Base-by-base conservation (phyloP, 2,113 vertebrate genomes). In the Microtus richardsoni region DNA sequence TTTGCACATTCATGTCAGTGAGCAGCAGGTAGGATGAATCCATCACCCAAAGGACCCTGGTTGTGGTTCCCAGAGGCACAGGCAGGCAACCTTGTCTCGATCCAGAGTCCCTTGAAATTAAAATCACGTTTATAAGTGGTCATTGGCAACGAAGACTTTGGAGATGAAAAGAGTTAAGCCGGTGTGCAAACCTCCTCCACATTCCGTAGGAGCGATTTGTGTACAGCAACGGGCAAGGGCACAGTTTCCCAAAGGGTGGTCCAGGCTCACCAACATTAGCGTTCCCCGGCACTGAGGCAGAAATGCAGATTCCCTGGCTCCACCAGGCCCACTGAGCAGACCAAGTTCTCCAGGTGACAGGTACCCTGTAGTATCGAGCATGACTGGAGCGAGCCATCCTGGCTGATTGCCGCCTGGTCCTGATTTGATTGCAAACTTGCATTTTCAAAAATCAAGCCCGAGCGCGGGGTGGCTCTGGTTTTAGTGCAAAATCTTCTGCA, bases 391-490 rank as follows among this genome's bases (percentile, higher is more conserved):
- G 49, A 79, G 83, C 70, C 88, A 83, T 82, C 68, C 88, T 64
- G 87, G 66, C 49, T 75, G 68, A 24, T n/a, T 88, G 70, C 36
- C 44, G 22, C 12, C 11, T 14, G n/a, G 68, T 24, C 70, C 85
- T 7, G 47, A 77, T 60, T 78, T 71, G 64, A 89, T 1, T 11
- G 82, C 89, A 93, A 78, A 84, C 21, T 41, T 88, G 83, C 87
- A 62, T 68, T 75, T 94, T 66, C 54, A 64, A 95, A 95, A 89
- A 88, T 73, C 91, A 92, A 90, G 77, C 70, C 68, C 4, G 41
- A 26, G 49, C 17, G 24, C 60, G 22, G 47, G 26, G 33, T 54
- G 49, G 80, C 92, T 80, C 75, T 64, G 82, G 71, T 62, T 90
- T 84, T 62, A 44, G 58, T 41, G 64, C 52, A 91, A 60, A 41